Conservation (phyloP, 2,888 invertebrate genomes). For the Hemicrepidius hirtus region DNA sequence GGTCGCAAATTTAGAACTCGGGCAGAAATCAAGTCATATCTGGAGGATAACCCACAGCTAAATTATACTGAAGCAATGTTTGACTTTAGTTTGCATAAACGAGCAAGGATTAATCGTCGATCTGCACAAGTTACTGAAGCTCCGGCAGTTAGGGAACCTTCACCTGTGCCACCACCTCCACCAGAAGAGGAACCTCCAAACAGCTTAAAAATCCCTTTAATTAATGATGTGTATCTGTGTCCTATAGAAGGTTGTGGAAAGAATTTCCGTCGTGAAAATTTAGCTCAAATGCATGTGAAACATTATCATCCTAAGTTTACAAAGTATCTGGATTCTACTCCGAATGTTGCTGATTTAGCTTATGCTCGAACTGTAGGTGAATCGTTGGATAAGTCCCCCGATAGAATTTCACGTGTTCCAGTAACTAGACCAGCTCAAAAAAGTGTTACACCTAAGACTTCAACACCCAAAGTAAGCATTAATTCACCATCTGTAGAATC, state of each 20-base stretch:
- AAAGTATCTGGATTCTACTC: slow-evolving; percentile 85
- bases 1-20: slow-evolving; percentile 78
- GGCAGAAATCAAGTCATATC: slow-evolving; percentile 74
- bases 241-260: slow-evolving; percentile 90
- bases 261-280: slow-evolving; percentile 92
- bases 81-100: slow-evolving; percentile 76
- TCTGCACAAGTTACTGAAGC: slow-evolving; percentile 26
- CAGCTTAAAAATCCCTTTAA: slow-evolving; percentile 72
- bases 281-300: slow-evolving; percentile 94
- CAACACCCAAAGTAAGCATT: slow-evolving; percentile 38
- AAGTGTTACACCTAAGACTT: slow-evolving; percentile 51
- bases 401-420: slow-evolving; percentile 45
- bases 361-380: slow-evolving; percentile 85
- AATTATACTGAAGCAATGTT: slow-evolving; percentile 75
- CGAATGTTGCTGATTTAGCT: slow-evolving; percentile 90
- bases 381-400: slow-evolving; percentile 71
- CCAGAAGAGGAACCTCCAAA: slow-evolving; percentile 56
- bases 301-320: slow-evolving; percentile 92
- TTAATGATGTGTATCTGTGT: slow-evolving; percentile 81
- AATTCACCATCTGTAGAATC: slow-evolving; percentile 56
- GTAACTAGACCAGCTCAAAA: slow-evolving; percentile 45
- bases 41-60: slow-evolving; percentile 70
- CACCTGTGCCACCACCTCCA: too few relatives aligned
- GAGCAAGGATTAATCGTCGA: slow-evolving; percentile 60
- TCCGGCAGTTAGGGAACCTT: slow-evolving; percentile 34